These are phyloP conservation scores for Cygnus buccinator DNA, from an alignment of 2,113 vertebrate genomes.

Conservation along the genomic window DNA sequence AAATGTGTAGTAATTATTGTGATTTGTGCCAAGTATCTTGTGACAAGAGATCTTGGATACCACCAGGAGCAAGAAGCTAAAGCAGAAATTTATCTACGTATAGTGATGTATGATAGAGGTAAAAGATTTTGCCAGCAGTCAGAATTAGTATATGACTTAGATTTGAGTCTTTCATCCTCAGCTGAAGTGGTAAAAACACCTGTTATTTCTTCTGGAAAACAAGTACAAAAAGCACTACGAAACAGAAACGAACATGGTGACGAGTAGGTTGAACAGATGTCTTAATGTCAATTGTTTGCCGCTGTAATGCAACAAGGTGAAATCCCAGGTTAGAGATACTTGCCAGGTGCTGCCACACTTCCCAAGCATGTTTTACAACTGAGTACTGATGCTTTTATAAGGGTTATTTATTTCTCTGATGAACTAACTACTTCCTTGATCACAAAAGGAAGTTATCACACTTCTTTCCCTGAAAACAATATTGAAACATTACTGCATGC, in stretches of 20 bases:
- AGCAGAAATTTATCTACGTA: rapidly evolving
- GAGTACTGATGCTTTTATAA: neutral
- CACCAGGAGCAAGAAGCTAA: rapidly evolving
- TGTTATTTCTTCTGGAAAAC: no score
- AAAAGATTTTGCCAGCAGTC: no score
- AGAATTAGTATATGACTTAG: neutral
- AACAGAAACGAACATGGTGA: no score
- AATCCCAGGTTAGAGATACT: no score
- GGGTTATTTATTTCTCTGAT: neutral
- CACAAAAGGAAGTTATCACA: no score
- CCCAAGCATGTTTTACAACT: no score
- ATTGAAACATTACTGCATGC: no score
- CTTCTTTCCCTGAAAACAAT: no score
- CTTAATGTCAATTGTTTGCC: neutral
- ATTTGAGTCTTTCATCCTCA: neutral
- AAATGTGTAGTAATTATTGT: rapidly evolving
- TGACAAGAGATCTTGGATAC: neutral
- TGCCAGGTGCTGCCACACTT: neutral
- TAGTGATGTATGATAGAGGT: rapidly evolving
- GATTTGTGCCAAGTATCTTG: neutral
- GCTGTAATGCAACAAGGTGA: no score
- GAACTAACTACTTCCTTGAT: neutral
- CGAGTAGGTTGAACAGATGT: neutral
- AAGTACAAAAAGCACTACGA: neutral
- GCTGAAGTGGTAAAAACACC: neutral